Percentiles rank a stretch among this genome's conserved stretches.
Evolutionary conservation across 2,113 vertebrate species (phyloP).

Genomic region (Neogale vison): DNA sequence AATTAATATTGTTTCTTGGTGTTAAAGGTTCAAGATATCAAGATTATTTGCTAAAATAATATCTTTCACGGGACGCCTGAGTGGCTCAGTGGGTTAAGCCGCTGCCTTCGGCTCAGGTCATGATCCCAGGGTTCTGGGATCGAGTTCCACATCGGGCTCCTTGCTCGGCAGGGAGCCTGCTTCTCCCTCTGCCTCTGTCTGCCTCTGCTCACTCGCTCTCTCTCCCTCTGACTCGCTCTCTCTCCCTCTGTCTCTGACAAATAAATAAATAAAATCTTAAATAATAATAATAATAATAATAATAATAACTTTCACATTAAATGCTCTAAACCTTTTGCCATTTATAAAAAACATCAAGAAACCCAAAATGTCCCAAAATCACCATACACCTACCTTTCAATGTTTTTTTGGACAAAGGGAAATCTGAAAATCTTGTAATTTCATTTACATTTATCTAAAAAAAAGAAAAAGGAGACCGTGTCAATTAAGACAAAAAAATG

Average conservation of each 20-base stretch:
- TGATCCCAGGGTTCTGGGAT: too few species aligned
- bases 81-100: too few species aligned
- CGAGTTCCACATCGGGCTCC: too few species aligned
- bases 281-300: too few species aligned
- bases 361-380: background rate
- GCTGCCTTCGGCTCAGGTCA: too few species aligned
- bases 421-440: slow-evolving; percentile 94
- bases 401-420: slow-evolving; percentile 96
- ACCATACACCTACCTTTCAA: slow-evolving; percentile 86
- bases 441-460: slow-evolving; percentile 91
- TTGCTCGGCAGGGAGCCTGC: too few species aligned
- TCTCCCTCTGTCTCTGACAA: too few species aligned
- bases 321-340: background rate
- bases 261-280: too few species aligned
- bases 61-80: too few species aligned
- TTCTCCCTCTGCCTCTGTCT: too few species aligned
- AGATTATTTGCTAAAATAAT: background rate
- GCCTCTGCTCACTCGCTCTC: too few species aligned
- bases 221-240: too few species aligned
- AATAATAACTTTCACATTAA: background rate
- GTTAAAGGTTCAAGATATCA: background rate
- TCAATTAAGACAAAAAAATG: slow-evolving; percentile 37
- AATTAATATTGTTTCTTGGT: slow-evolving; percentile 8
- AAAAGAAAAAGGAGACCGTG: slow-evolving; percentile 29
- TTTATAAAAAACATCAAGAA: background rate